Evolutionary conservation across 2,888 invertebrate species (phyloP).

Genomic region (Cosmorhoe ocellata): DNA sequence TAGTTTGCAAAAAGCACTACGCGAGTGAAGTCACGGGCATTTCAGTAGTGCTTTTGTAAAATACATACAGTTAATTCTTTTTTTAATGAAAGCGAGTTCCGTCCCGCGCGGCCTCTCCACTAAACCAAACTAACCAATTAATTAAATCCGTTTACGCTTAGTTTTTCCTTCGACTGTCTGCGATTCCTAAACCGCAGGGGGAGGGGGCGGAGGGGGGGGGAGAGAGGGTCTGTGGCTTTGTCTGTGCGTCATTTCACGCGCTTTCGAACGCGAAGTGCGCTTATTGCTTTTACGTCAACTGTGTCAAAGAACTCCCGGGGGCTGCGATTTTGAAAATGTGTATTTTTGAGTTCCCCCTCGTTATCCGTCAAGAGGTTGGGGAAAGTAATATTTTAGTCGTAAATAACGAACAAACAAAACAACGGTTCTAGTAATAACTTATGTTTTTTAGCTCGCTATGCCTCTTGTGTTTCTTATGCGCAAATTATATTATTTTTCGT

Average conservation of each 20-base stretch:
- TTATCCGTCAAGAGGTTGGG: conserved; percentile 1
- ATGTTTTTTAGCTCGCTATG: too few relatives aligned
- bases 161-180: not conserved
- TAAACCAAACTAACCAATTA: conserved; percentile 1
- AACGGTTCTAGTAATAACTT: too few relatives aligned
- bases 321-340: conserved; percentile 7
- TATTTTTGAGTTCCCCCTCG: conserved; percentile 6
- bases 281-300: conserved; percentile 50
- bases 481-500: too few relatives aligned
- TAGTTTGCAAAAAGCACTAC: too few relatives aligned
- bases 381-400: not conserved
- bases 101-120: too few relatives aligned
- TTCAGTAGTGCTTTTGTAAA: too few relatives aligned
- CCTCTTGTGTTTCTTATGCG: too few relatives aligned
- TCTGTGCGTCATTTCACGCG: conserved; percentile 45
- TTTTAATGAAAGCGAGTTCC: too few relatives aligned
- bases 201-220: not conserved
- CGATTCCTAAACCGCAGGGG: not conserved
- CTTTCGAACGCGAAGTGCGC: conserved; percentile 40
- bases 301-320: conserved; percentile 9
- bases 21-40: too few relatives aligned
- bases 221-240: conserved; percentile 22
- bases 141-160: not conserved
- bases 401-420: too few relatives aligned
- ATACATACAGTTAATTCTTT: too few relatives aligned